phyloP scores from a whole-genome alignment of 2,797 vertebrate genomes.

The Buceros bicornis region DNA sequence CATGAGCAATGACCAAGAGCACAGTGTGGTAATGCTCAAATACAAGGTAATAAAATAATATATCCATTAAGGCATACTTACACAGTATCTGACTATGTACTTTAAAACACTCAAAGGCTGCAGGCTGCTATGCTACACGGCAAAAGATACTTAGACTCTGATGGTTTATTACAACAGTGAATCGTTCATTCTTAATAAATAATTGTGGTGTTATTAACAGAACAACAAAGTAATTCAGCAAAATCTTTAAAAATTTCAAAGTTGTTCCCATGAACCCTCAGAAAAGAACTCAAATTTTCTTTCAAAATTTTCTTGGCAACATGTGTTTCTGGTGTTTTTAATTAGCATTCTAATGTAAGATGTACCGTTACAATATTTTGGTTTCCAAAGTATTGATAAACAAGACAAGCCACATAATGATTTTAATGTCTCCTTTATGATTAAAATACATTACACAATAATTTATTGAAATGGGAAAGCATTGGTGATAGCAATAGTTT shows the following conservation, averaged over 20 bases:
- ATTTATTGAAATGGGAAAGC: neutral
- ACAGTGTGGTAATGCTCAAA: neutral
- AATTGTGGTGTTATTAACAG: neutral
- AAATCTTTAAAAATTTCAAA: neutral
- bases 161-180: neutral
- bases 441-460: neutral
- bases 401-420: neutral
- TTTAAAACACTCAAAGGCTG: neutral
- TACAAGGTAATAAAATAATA: neutral
- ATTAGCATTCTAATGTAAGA: constrained; percentile 1
- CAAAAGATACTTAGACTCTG: constrained; percentile 39
- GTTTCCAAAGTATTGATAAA: constrained; percentile 8
- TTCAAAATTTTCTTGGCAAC: constrained; percentile 13
- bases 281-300: neutral
- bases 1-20: neutral
- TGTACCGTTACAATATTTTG: neutral
- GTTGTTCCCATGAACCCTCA: neutral
- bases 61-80: neutral
- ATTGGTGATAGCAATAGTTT: neutral
- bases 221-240: neutral
- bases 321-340: neutral
- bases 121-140: neutral
- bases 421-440: neutral
- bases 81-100: neutral
- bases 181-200: neutral